Percentiles rank a stretch among this genome's conserved stretches.
These are phyloP conservation scores for Coenonympha glycerion DNA, from an alignment of 2,888 invertebrate species.

Conservation along the genomic window DNA sequence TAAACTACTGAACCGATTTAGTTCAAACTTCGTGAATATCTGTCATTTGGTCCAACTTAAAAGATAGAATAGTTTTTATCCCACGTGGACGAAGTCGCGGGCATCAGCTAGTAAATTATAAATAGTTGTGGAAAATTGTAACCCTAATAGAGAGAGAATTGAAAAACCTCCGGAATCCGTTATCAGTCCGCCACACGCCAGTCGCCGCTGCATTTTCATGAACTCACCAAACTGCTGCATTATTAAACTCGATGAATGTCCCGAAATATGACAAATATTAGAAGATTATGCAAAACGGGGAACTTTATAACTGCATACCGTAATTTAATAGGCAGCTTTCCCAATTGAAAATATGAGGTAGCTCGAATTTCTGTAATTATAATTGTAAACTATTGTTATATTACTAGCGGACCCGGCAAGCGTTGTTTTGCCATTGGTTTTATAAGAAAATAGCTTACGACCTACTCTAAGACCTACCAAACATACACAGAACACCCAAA, in stretches of 20 bases:
- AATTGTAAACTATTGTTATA: too few species aligned
- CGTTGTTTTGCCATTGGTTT: too few species aligned
- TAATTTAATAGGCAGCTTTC: conserved; percentile 19
- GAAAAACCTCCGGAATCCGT: conserved; percentile 58
- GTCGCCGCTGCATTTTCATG: conserved; percentile 45
- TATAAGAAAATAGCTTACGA: too few species aligned
- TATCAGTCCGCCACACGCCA: conserved; percentile 54
- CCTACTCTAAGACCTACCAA: too few species aligned
- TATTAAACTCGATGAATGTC: conserved; percentile 23
- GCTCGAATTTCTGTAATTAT: neutral
- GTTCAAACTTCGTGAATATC: too few species aligned
- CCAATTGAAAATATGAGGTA: conserved; percentile 7
- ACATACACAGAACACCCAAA: too few species aligned
- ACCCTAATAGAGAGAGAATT: conserved; percentile 32
- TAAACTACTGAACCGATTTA: too few species aligned
- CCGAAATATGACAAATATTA: conserved; percentile 26
- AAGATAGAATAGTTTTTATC: too few species aligned
- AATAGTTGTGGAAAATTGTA: neutral
- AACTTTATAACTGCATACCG: conserved; percentile 20
- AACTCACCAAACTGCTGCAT: conserved; percentile 46
- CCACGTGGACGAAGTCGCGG: too few species aligned
- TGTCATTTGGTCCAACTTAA: too few species aligned
- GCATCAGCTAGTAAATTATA: too few species aligned
- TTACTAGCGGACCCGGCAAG: too few species aligned
- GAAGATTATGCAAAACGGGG: conserved; percentile 24